These are phyloP conservation scores for Platycheirus albimanus DNA, from an alignment of 2,888 invertebrate species.

Conservation along the genomic window DNA sequence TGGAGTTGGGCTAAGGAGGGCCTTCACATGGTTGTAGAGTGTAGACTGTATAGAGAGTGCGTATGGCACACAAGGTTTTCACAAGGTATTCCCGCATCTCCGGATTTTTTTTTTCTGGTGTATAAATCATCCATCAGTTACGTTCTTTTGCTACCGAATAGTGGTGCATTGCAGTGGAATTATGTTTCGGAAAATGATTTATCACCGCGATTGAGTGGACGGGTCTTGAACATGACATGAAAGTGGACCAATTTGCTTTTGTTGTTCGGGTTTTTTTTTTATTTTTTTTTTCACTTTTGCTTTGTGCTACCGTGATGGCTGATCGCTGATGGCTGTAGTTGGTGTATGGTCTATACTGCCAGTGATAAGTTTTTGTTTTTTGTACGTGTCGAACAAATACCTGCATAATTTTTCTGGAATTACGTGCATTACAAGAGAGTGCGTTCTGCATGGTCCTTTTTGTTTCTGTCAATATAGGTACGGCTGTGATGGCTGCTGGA, in stretches of 20 bases:
- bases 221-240: conserved; percentile 73
- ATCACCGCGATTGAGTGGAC: conserved; percentile 73
- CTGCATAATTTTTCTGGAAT: conserved; percentile 60
- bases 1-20: conserved; percentile 32
- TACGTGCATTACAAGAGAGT: conserved; percentile 47
- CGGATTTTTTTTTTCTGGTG: conserved; percentile 35
- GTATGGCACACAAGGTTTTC: conserved; percentile 51
- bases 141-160: conserved; percentile 35
- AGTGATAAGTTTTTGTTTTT: conserved; percentile 45
- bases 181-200: conserved; percentile 75
- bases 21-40: conserved; percentile 14
- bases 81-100: conserved; percentile 45
- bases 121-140: conserved; percentile 52
- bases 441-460: conserved; percentile 2
- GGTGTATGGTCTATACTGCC: conserved; percentile 4
- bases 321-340: conserved; percentile 9
- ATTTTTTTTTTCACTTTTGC: conserved; percentile 43
- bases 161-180: conserved; percentile 50
- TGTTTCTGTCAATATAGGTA: too few species aligned
- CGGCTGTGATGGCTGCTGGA: too few species aligned
- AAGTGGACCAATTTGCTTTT: conserved; percentile 75
- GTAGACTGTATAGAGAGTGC: too few species aligned
- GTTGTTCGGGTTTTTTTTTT: conserved; percentile 67
- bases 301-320: conserved; percentile 25
- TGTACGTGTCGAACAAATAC: conserved; percentile 65